phyloP scores from a whole-genome alignment of 2,797 vertebrate species.

The Jordanella pulchra region DNA sequence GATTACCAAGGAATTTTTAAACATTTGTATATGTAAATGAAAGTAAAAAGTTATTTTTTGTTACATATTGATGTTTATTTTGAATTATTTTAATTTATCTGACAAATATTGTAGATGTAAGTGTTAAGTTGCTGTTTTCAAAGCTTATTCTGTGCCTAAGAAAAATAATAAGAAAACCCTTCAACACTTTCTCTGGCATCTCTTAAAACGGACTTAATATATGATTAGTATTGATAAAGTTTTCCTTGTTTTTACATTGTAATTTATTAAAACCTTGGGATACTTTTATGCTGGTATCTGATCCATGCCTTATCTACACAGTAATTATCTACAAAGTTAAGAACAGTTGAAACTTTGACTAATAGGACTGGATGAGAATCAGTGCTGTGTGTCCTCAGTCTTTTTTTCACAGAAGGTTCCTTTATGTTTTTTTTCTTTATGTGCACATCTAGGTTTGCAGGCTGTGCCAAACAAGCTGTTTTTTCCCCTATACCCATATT shows the following conservation, averaged over 20 bases:
- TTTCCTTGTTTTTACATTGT: not conserved
- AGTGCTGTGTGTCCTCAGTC: constrained; percentile 5
- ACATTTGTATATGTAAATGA: too few species aligned
- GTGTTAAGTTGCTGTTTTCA: not conserved
- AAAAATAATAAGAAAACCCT: not conserved
- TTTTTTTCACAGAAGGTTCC: not conserved
- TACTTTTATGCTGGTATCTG: not conserved
- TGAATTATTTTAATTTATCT: not conserved
- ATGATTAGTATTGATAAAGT: too few species aligned
- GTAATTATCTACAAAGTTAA: not conserved
- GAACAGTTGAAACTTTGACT: not conserved
- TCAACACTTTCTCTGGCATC: not conserved
- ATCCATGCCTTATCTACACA: not conserved
- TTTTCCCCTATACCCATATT: constrained; percentile 24
- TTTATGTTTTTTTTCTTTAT: not conserved
- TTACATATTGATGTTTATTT: not conserved
- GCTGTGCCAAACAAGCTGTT: constrained; percentile 15
- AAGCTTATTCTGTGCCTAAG: not conserved
- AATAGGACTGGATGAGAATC: not conserved
- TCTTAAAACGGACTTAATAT: not conserved
- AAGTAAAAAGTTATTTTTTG: too few species aligned
- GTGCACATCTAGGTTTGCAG: constrained; percentile 2
- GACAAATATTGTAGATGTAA: too few species aligned
- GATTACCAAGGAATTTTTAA: too few species aligned
- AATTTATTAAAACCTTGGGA: not conserved